Base-by-base conservation (phyloP, 1,140 invertebrate genomes). In the Homarus americanus region DNA sequence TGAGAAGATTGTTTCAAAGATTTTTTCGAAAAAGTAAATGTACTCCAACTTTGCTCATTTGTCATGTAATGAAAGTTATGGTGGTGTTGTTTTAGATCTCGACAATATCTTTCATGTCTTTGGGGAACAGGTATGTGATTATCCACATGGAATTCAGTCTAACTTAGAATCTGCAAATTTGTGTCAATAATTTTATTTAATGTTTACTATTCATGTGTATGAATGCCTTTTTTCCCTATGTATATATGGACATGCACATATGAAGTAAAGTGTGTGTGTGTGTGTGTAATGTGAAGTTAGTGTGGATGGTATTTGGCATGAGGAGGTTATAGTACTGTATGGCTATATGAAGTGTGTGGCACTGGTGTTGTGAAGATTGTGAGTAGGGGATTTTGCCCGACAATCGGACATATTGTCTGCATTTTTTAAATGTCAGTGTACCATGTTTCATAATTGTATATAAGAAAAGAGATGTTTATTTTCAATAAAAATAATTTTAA, bases 401-500 rank as follows among this genome's bases (percentile, higher is more conserved):
- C 63, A 69, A 69, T 69, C 63, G 24, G 28, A 69, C 63, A 69
- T 69, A 32, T 69, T 69, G 63, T 69, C 63, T 69, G 63, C 63
- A 69, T 69, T 69, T 69, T 32, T 69, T 32, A 69, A 69, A 69
- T 69, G 28, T 69, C 63, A 32, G n/a, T 32, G 28, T 69, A 69
- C 63, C 28, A 69, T 69, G 28, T 69, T 69, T 69, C 63, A 69
- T 69, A 69, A 69, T 32, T 69, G 63, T 69, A 69, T 9, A 69
- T 69, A 69, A 32, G 44, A 49, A 15, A 49, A n/a, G 12, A 69
- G 58, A 69, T 28, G 63, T 69, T 32, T 69, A 69, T 69, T 69
- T 69, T 69, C n/a, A 69, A 69, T 69, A 69, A 69, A 69, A 69
- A 69, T 69, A 69, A 69, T 69, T 69, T 69, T 32, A 69, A 69